Evolutionary conservation across 2,113 vertebrate genomes (phyloP), one percentile per base, ranked within the genome.

Genomic region (Acanthisitta chloris): DNA sequence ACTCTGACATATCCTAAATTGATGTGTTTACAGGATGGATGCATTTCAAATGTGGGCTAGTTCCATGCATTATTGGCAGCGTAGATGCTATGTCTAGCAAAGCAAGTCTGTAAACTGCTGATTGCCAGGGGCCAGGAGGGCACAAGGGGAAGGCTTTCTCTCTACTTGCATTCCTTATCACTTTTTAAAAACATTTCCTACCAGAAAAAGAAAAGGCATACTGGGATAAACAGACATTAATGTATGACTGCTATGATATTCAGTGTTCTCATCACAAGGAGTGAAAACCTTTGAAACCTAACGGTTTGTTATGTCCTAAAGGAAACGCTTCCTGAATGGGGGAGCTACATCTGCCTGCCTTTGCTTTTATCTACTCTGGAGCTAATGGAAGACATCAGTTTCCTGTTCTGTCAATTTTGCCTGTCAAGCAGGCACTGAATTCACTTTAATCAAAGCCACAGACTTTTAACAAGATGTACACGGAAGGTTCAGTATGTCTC

Each of bases 371-470:
- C 85, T 90, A 1, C 85, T 88, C 67, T 51, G 31, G 45, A 36
- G 59, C 59, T 96, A 94, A 96, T 91, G 85, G 92, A 93, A 95
- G 81, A 88, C 67, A 78, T 66, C 8, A 0, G 87, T 96, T 96
- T 94, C 88, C 70, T 95, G 59, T 91, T 87, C 89, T 96, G 92
- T 84, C 95, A 94, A 45, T 92, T 89, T 81, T 71, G 28, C 42
- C 40, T 95, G 73, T 92, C 93, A 86, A 64, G 43, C 64, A 88
- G 66, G 72, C 66, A 55, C 26, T 64, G 67, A 59, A 88, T 58
- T 90, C 84, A 76, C 66, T 92, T 92, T 94, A 95, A 95, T 89
- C 71, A 85, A 92, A 91, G 62, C 70, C 87, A 93, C 33, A 85
- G 21, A 77, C 74, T 82, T 85, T 55, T 92, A 93, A 93, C 71